These are phyloP conservation scores for Gnathonemus echidnorhynchus DNA, from an alignment of 2,113 vertebrate genomes.

Conservation along the genomic window DNA sequence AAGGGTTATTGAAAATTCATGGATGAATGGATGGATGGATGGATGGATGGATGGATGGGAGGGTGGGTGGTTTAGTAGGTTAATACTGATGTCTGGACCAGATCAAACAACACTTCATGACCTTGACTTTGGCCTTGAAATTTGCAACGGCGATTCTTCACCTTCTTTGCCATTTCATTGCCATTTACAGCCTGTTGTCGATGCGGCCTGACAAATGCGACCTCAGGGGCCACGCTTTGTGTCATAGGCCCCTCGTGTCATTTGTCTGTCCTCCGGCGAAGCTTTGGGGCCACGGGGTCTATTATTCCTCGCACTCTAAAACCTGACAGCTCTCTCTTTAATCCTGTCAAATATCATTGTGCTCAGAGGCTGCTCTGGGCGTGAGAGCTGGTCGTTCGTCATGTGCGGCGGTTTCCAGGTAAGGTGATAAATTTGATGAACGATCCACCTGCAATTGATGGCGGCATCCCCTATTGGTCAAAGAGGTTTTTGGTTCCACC, in stretches of 20 bases:
- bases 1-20: background rate
- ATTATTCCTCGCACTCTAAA: background rate
- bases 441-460: background rate
- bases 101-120: background rate
- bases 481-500: constrained; percentile 7
- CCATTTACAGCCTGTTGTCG: too few relatives aligned
- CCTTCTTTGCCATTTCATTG: background rate
- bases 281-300: background rate
- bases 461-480: constrained; percentile 21
- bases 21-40: too few relatives aligned
- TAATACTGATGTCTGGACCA: background rate
- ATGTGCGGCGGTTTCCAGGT: constrained; percentile 16
- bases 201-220: background rate
- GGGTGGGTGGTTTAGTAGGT: background rate
- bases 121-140: background rate
- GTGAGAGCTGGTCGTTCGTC: constrained; percentile 12
- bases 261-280: background rate
- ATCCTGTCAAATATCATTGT: background rate
- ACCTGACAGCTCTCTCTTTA: background rate
- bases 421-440: constrained; percentile 30
- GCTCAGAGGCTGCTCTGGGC: background rate
- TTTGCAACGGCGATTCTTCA: background rate
- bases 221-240: background rate
- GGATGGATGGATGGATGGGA: background rate
- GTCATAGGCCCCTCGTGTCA: background rate